Evolutionary conservation across 2,797 vertebrate genomes (phyloP).

Genomic region (Cryptoprocta ferox): DNA sequence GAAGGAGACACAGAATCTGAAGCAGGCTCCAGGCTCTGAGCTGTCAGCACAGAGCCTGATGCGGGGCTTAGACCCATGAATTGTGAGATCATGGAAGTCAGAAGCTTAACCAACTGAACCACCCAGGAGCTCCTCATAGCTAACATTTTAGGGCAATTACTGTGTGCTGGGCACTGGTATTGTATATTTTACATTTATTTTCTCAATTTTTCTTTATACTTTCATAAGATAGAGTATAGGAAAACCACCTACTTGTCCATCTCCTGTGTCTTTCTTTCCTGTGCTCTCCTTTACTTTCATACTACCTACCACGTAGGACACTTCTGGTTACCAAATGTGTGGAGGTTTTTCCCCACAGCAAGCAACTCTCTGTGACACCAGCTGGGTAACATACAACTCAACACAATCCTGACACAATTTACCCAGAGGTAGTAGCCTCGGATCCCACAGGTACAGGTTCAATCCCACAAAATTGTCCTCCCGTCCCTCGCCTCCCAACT

Average conservation of each 20-base stretch:
- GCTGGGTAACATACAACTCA: neutral
- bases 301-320: neutral
- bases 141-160: neutral
- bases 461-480: neutral
- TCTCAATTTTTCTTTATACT: neutral
- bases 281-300: neutral
- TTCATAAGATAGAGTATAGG: neutral
- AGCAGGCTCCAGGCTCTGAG: no score
- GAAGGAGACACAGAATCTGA: no score
- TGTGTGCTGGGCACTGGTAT: neutral
- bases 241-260: neutral
- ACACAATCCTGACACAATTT: neutral
- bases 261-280: neutral
- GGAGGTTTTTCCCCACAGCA: neutral
- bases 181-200: neutral
- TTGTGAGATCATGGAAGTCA: no score
- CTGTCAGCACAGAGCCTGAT: no score
- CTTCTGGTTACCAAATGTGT: neutral
- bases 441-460: neutral
- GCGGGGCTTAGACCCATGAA: no score
- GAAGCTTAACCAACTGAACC: no score
- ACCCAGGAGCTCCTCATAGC: no score
- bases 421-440: neutral
- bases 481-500: no score
- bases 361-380: neutral